Percentiles rank a stretch among this genome's conserved stretches.
Evolutionary conservation across 1,140 invertebrate species (phyloP).

Genomic region (Pseudoatta argentina): DNA sequence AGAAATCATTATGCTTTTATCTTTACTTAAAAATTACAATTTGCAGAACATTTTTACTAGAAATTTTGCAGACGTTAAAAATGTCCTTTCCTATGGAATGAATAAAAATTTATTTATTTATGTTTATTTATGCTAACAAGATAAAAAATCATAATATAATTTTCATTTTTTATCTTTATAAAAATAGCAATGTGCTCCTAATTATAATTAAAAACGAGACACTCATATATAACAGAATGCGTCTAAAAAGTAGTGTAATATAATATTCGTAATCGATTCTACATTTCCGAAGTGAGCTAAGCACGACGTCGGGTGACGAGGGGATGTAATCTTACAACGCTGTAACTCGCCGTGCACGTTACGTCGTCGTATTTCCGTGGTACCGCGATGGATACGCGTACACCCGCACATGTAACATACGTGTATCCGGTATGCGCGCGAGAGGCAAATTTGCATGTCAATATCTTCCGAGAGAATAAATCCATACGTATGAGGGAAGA

Average conservation of each 20-base stretch:
- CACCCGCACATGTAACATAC: conserved; percentile 47
- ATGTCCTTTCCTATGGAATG: neutral
- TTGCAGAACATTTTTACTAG: neutral
- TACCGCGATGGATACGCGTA: conserved; percentile 43
- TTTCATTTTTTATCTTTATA: neutral
- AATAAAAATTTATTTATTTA: conserved; percentile 19
- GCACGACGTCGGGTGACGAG: neutral
- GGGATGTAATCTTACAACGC: conserved; percentile 50
- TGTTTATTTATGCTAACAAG: neutral
- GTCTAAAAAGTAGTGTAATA: conserved; percentile 9
- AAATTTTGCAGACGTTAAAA: neutral
- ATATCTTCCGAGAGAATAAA: conserved; percentile 58
- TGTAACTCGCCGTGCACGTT: conserved; percentile 47
- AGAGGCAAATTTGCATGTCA: conserved; percentile 61
- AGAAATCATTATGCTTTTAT: conserved; percentile 9
- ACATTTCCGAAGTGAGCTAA: conserved; percentile 17
- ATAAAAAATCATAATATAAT: neutral
- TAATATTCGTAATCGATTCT: conserved; percentile 33
- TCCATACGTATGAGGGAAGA: conserved; percentile 69
- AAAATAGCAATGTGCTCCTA: neutral
- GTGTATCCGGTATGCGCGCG: conserved; percentile 9
- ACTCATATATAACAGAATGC: neutral
- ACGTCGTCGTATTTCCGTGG: conserved; percentile 40
- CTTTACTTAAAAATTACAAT: conserved; percentile 11
- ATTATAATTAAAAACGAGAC: neutral